Evolutionary conservation across 2,113 vertebrate species (phyloP).

Genomic region (Corythornis cristatus): DNA sequence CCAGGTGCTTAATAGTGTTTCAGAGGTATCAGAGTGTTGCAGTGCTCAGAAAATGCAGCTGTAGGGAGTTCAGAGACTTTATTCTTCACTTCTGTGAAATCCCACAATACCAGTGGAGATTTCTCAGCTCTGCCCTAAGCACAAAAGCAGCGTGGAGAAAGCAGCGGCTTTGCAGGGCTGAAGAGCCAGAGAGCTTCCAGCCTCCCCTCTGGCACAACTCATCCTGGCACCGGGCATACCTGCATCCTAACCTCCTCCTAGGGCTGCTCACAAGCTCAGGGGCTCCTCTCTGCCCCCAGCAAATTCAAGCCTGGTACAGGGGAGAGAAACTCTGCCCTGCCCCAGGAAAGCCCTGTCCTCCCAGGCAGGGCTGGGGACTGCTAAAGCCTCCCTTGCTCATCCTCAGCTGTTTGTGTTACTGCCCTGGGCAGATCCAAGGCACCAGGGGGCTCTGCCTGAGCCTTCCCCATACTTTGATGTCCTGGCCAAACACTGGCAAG

Average conservation of each 20-base stretch:
- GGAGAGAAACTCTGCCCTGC: fast-evolving
- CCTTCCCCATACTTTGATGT: neutral
- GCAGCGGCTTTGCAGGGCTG: neutral
- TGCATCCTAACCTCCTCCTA: fast-evolving
- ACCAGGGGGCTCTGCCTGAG: neutral
- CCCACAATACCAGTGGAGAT: conserved; percentile 5
- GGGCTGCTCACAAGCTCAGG: fast-evolving
- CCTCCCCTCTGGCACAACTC: fast-evolving
- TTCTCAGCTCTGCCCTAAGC: conserved; percentile 4
- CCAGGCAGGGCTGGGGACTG: neutral
- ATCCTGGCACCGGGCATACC: fast-evolving
- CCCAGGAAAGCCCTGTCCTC: neutral
- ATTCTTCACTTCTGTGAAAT: conserved; percentile 33
- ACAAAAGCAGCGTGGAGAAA: neutral
- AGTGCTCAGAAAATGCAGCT: conserved; percentile 33
- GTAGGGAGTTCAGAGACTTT: conserved; percentile 37
- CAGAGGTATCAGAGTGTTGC: conserved; percentile 15
- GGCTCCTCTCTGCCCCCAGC: neutral
- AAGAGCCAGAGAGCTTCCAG: neutral
- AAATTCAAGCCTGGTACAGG: neutral
- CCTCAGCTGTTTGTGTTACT: neutral
- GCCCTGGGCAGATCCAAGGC: neutral
- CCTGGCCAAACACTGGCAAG: neutral
- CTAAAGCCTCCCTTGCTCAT: neutral
- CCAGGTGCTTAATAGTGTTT: conserved; percentile 46